These are phyloP conservation scores for Zonitis immaculata DNA, from an alignment of 2,888 invertebrate genomes.

Conservation along the genomic window DNA sequence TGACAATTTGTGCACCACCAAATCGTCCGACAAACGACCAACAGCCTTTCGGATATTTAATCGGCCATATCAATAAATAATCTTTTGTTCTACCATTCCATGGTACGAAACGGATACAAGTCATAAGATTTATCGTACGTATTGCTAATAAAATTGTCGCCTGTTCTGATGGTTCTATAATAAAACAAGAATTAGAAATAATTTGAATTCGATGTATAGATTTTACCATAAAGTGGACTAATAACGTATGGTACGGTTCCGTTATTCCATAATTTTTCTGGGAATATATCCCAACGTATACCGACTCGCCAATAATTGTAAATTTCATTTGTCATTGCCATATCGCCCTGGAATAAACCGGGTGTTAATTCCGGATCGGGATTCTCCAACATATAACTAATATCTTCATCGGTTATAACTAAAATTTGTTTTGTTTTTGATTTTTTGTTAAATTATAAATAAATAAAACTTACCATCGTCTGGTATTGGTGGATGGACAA, in stretches of 20 bases:
- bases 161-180: conserved; percentile 54
- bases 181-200: too few species aligned
- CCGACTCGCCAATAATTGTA: conserved; percentile 60
- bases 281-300: conserved; percentile 60
- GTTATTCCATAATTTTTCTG: conserved; percentile 61
- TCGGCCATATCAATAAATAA: conserved; percentile 62
- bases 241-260: conserved; percentile 63
- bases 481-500: conserved; percentile 49
- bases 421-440: too few species aligned
- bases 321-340: conserved; percentile 59
- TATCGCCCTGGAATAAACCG: conserved; percentile 64
- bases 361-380: conserved; percentile 64
- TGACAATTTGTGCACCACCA: conserved; percentile 70
- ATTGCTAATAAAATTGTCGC: conserved; percentile 58
- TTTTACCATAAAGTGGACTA: conserved; percentile 55
- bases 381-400: conserved; percentile 27
- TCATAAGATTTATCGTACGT: conserved; percentile 58
- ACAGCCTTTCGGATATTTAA: conserved; percentile 64
- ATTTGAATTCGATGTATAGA: too few species aligned
- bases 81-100: conserved; percentile 62
- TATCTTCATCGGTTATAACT: conserved; percentile 14
- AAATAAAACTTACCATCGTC: conserved; percentile 46
- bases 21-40: conserved; percentile 72
- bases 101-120: conserved; percentile 60
- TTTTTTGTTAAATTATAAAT: too few species aligned